Base-by-base conservation (phyloP, 1,140 invertebrate species). In the Atta texana region DNA sequence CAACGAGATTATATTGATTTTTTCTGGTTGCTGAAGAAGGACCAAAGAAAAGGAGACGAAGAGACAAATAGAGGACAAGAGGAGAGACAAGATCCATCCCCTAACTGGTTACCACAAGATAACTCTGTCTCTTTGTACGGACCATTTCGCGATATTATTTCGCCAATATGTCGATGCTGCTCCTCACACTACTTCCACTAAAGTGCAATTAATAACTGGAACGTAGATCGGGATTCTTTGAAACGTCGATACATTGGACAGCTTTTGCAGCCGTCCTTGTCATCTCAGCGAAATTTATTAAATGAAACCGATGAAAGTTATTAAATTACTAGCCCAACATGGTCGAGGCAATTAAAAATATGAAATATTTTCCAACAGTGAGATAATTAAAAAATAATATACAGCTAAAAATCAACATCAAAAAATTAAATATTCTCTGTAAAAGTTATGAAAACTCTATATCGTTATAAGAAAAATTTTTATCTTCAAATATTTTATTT, bases 1-100 rank as follows among this genome's bases (percentile, higher is more conserved):
- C 69, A 55, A 80, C 71, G 44, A 49, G 57, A n/a, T 39, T 53
- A 68, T 88, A 88, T 88, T 74, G 86, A 88, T 88, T 87, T 87
- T 49, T 66, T 24, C 21, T 8, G 24, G 44, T 10, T 16, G n/a
- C 3, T 6, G 69, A 87, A 78, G 51, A n/a, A 74, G 49, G 72
- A 53, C 28, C 4, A 51, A 64, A 49, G 24, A 69, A n/a, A 14
- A 76, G 16, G 51, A 28, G 34, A 34, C 12, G n/a, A 3, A n/a
- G 31, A 34, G 16, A 24, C 53, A n/a, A 49, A 5, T 2, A 51
- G 57, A 51, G 55, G 61, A 63, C 55, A 21, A 39, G 57, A 74
- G 55, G 39, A 28, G n/a, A 84, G 74, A 69, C 39, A 74, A 84
- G 39, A 75, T 44, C 7, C 69, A 71, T 74, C 55, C 16, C 12